These are phyloP conservation scores for Isurus oxyrinchus DNA, from an alignment of 2,113 vertebrate genomes.

Conservation along the genomic window DNA sequence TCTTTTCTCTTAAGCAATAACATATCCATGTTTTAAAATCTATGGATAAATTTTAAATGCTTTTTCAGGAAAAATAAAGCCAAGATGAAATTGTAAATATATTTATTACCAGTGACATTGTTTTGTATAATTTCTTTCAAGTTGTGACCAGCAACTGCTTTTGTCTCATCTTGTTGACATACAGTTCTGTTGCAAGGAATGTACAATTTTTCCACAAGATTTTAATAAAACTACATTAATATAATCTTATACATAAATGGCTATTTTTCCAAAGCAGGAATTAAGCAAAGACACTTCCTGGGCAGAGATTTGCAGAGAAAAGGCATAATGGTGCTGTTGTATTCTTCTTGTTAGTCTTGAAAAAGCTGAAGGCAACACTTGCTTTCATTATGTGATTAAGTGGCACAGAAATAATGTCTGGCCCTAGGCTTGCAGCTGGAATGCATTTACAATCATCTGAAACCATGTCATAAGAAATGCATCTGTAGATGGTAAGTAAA, in stretches of 20 bases:
- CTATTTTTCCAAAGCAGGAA: background rate
- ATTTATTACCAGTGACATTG: background rate
- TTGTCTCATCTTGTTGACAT: background rate
- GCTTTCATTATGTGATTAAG: constrained; percentile 23
- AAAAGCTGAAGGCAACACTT: constrained; percentile 21
- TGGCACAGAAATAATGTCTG: constrained; percentile 11
- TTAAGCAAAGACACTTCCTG: background rate
- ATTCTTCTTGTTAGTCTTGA: constrained; percentile 14
- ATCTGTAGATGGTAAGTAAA: background rate
- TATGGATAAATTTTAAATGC: background rate
- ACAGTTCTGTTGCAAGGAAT: background rate
- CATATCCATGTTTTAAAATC: background rate
- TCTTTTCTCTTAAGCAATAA: background rate
- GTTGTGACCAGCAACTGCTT: background rate
- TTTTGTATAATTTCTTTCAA: background rate
- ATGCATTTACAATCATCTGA: constrained; percentile 26
- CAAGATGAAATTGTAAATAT: background rate
- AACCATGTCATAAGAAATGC: constrained; percentile 23
- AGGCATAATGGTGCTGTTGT: constrained; percentile 11
- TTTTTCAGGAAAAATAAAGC: background rate
- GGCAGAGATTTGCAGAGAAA: background rate
- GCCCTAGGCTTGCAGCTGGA: constrained; percentile 21
- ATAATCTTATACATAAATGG: background rate
- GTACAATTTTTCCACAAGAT: background rate
- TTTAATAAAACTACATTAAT: background rate